Conservation (phyloP, 1,140 invertebrate genomes). For the Chironomus striatipennis region DNA sequence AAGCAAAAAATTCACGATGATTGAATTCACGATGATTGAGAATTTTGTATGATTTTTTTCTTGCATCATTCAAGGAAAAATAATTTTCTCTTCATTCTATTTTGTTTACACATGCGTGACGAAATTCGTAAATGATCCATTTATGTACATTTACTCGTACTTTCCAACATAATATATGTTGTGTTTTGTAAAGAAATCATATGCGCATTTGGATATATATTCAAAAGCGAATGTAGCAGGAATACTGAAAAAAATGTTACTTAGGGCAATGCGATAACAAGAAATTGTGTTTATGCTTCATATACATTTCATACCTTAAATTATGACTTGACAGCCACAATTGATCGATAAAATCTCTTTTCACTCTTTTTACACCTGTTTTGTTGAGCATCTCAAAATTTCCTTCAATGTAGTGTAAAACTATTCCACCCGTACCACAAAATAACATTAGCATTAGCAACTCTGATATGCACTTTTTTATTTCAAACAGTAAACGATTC, state of each 20-base stretch:
- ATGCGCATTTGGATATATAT: too few relatives aligned
- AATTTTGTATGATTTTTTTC: background rate
- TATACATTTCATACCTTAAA: constrained; percentile 43
- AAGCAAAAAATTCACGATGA: background rate
- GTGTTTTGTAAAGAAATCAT: too few relatives aligned
- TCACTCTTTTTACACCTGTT: constrained; percentile 76
- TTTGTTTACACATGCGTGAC: background rate
- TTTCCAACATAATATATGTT: too few relatives aligned
- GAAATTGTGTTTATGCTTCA: background rate
- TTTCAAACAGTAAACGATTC: constrained; percentile 43
- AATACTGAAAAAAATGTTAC: background rate
- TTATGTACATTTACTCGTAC: background rate
- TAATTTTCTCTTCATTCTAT: too few relatives aligned
- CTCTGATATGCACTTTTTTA: constrained; percentile 58
- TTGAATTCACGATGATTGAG: background rate
- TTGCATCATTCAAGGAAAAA: too few relatives aligned
- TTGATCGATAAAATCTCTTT: constrained; percentile 72
- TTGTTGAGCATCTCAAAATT: constrained; percentile 77
- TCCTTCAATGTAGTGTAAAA: constrained; percentile 71
- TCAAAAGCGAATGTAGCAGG: background rate
- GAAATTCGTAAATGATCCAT: background rate
- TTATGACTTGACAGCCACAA: constrained; percentile 71
- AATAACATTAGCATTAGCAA: constrained; percentile 57
- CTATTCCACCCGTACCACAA: constrained; percentile 65
- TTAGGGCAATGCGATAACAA: background rate